phyloP scores from a whole-genome alignment of 1,140 invertebrate genomes.

The Eriosoma lanigerum region DNA sequence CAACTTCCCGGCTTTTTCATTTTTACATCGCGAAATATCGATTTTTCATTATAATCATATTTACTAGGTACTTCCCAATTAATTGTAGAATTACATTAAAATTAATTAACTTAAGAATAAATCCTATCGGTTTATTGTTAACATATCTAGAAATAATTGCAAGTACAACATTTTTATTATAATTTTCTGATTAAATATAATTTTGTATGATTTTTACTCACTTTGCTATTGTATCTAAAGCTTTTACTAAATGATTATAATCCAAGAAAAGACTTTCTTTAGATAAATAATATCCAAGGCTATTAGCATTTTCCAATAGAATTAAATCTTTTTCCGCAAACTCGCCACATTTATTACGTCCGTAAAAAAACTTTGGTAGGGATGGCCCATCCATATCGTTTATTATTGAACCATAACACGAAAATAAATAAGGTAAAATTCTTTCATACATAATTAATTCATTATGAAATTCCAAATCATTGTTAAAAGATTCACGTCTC shows the following conservation, averaged over 20 bases:
- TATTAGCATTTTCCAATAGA: slow-evolving; percentile 15
- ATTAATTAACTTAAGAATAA: no score
- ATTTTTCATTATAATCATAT: no score
- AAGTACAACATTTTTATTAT: no score
- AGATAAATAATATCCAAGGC: neutral
- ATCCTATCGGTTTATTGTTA: no score
- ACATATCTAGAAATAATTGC: no score
- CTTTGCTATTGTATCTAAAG: slow-evolving; percentile 35
- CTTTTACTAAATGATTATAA: slow-evolving; percentile 23
- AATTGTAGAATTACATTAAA: no score
- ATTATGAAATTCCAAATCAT: slow-evolving; percentile 27
- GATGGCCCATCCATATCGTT: neutral
- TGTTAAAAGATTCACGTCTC: neutral
- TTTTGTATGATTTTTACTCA: neutral
- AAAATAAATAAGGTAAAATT: neutral
- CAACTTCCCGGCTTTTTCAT: no score
- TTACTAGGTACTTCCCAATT: no score
- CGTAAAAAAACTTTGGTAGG: slow-evolving; percentile 12
- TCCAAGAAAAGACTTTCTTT: slow-evolving; percentile 7
- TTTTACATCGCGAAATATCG: no score
- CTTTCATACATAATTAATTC: slow-evolving; percentile 45
- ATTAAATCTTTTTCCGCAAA: slow-evolving; percentile 15
- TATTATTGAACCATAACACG: neutral
- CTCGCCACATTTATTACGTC: neutral
- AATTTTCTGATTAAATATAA: neutral